Conservation (phyloP, 2,888 invertebrate genomes). For the Ophion ventricosus region DNA sequence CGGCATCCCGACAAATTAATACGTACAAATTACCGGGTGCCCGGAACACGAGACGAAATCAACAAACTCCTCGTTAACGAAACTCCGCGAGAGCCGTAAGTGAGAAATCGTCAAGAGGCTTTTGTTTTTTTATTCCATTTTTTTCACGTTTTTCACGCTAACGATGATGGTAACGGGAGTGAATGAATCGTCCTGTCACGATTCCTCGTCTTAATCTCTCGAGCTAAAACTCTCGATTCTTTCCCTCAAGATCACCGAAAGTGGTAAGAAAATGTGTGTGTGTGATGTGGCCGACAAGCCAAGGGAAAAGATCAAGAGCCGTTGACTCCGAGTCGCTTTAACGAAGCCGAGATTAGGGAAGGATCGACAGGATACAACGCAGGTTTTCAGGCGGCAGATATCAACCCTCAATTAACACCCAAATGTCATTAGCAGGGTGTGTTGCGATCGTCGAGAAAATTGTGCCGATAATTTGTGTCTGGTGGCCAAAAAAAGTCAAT, state of each 20-base stretch:
- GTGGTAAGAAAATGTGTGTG: conserved; percentile 19
- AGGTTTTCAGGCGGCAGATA: conserved; percentile 75
- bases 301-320: conserved; percentile 61
- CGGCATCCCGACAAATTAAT: conserved; percentile 63
- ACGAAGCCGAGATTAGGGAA: conserved; percentile 81
- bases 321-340: conserved; percentile 74
- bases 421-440: conserved; percentile 79
- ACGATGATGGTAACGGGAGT: conserved; percentile 30
- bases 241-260: conserved; percentile 5
- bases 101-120: conserved; percentile 53
- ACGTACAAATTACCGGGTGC: conserved; percentile 65
- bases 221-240: not conserved
- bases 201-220: conserved; percentile 7
- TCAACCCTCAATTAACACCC: conserved; percentile 80
- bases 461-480: conserved; percentile 7
- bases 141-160: not conserved
- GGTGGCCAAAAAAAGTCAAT: conserved; percentile 7
- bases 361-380: conserved; percentile 30
- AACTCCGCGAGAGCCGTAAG: conserved; percentile 43
- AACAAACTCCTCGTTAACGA: conserved; percentile 65
- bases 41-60: conserved; percentile 57
- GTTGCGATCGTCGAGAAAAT: conserved; percentile 67
- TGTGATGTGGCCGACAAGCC: conserved; percentile 25
- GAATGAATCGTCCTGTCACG: conserved; percentile 35
- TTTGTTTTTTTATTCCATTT: conserved; percentile 34